Evolutionary conservation across 1,140 invertebrate genomes (phyloP).

Genomic region (Listronotus oregonensis): DNA sequence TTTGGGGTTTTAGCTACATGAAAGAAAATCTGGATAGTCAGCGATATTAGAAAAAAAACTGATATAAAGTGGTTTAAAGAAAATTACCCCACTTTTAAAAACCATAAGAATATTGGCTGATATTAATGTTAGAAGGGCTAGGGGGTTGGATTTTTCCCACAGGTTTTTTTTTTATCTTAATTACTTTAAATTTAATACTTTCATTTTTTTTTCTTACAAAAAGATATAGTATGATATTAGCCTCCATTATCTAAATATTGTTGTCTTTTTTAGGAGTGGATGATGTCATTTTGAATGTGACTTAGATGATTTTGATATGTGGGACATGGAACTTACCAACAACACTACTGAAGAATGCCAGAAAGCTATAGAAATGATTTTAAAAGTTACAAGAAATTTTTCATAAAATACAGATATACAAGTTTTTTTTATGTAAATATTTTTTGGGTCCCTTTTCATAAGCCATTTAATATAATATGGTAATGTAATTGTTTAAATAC

Average conservation of each 20-base stretch:
- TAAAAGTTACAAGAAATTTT: neutral
- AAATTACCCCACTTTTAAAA: constrained; percentile 64
- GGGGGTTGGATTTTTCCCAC: constrained; percentile 79
- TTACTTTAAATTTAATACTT: too few relatives aligned
- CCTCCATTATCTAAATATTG: too few relatives aligned
- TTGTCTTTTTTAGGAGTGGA: constrained; percentile 1
- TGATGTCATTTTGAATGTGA: constrained; percentile 5
- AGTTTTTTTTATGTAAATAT: too few relatives aligned
- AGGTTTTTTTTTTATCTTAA: too few relatives aligned
- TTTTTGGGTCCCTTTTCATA: too few relatives aligned
- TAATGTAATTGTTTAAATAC: too few relatives aligned
- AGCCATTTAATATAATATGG: too few relatives aligned
- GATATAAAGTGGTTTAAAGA: constrained; percentile 85
- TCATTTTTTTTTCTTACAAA: too few relatives aligned
- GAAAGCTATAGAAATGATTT: neutral
- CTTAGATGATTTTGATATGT: constrained; percentile 2
- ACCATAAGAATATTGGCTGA: constrained; percentile 75
- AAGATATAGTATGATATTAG: too few relatives aligned
- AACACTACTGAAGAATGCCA: constrained; percentile 1
- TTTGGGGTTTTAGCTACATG: constrained; percentile 18
- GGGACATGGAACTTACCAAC: constrained; percentile 3
- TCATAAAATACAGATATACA: too few relatives aligned
- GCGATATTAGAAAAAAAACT: constrained; percentile 84
- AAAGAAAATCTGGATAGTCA: constrained; percentile 78
- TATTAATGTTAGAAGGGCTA: constrained; percentile 65